These are phyloP conservation scores for Melanargia galathea DNA, from an alignment of 2,888 invertebrate species.

Conservation along the genomic window DNA sequence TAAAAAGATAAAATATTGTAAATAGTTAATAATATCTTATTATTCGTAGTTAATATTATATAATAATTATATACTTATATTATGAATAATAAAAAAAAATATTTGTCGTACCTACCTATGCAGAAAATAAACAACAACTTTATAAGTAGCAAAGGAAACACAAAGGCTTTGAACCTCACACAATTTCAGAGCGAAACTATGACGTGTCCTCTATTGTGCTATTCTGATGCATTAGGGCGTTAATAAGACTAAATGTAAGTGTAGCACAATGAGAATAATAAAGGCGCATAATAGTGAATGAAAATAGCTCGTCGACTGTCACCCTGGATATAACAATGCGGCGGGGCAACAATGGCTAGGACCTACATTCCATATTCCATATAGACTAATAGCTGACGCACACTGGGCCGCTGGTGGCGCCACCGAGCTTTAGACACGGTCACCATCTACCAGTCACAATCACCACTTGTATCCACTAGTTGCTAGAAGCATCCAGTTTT, in stretches of 20 bases:
- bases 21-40: too few species aligned
- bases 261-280: slow-evolving; percentile 74
- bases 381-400: slow-evolving; percentile 46
- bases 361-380: slow-evolving; percentile 68
- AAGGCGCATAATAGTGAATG: slow-evolving; percentile 73
- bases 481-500: background rate
- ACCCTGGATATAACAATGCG: slow-evolving; percentile 70
- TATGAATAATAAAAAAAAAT: too few species aligned
- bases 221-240: slow-evolving; percentile 48
- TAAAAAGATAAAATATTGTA: too few species aligned
- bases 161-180: slow-evolving; percentile 15
- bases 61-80: too few species aligned
- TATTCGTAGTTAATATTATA: too few species aligned
- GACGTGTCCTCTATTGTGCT: slow-evolving; percentile 32
- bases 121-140: slow-evolving; percentile 4
- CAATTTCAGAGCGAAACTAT: slow-evolving; percentile 22
- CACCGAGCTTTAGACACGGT: too few species aligned
- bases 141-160: slow-evolving; percentile 5
- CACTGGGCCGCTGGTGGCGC: background rate
- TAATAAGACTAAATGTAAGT: slow-evolving; percentile 61
- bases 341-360: slow-evolving; percentile 68
- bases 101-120: too few species aligned
- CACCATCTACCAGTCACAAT: background rate
- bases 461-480: background rate
- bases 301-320: slow-evolving; percentile 75